Conservation (phyloP, 1,140 invertebrate genomes). For the Spodoptera frugiperda region DNA sequence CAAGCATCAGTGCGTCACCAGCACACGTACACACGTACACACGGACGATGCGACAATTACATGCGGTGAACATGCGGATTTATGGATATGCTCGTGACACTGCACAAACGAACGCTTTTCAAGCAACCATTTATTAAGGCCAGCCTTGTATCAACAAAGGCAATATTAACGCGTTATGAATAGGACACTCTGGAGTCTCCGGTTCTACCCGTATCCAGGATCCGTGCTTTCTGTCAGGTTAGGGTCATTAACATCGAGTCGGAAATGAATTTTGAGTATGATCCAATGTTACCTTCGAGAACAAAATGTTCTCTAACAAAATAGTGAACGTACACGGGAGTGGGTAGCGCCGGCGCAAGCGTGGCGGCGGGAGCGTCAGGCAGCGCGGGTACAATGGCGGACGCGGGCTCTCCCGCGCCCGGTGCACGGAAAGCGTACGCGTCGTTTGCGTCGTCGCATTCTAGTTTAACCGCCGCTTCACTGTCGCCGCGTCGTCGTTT, state of each 20-base stretch:
- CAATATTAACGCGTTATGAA: neutral
- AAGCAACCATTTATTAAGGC: slow-evolving; percentile 21
- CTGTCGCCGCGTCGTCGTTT: slow-evolving; percentile 69
- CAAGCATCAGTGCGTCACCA: slow-evolving; percentile 36
- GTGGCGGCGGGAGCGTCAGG: slow-evolving; percentile 56
- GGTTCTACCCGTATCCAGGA: neutral
- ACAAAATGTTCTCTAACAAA: slow-evolving; percentile 33
- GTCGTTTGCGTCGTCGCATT: slow-evolving; percentile 82
- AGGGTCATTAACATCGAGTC: neutral
- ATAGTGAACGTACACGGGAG: slow-evolving; percentile 72
- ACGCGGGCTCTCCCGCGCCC: slow-evolving; percentile 56
- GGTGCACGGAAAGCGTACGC: slow-evolving; percentile 73
- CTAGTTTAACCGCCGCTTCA: slow-evolving; percentile 74
- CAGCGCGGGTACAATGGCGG: slow-evolving; percentile 48
- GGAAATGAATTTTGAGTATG: slow-evolving; percentile 24
- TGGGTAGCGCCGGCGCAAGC: slow-evolving; percentile 59
- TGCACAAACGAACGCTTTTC: slow-evolving; percentile 14
- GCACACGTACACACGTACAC: slow-evolving; percentile 16
- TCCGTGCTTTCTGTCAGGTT: slow-evolving; percentile 10
- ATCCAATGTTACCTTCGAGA: slow-evolving; percentile 29
- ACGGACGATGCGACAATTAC: slow-evolving; percentile 49
- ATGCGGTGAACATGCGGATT: slow-evolving; percentile 52
- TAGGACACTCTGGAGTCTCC: slow-evolving; percentile 45
- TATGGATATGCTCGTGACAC: slow-evolving; percentile 29
- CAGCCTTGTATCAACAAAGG: neutral